Conservation (phyloP, 2,888 invertebrate genomes). For the Eubasilissa splendida region DNA sequence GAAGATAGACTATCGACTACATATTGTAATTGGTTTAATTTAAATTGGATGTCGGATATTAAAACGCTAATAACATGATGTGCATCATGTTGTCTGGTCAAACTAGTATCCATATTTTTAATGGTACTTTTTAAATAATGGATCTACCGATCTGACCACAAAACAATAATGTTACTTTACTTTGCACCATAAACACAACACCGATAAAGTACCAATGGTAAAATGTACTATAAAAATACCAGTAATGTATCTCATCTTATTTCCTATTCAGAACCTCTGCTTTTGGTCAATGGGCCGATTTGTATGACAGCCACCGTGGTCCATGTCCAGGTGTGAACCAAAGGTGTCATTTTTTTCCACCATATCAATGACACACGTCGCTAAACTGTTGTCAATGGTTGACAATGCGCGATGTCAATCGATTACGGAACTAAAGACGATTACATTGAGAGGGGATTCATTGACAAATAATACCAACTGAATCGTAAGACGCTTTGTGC, state of each 20-base stretch:
- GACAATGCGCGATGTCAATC: conserved; percentile 43
- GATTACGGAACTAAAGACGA: conserved; percentile 49
- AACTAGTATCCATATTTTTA: no score
- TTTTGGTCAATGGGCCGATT: conserved; percentile 46
- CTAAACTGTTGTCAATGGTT: conserved; percentile 34
- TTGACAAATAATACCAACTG: conserved; percentile 43
- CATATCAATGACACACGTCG: conserved; percentile 32
- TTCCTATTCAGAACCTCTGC: conserved; percentile 22
- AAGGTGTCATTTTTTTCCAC: neutral
- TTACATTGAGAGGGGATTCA: conserved; percentile 41
- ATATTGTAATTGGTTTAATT: no score
- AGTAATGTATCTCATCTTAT: conserved; percentile 15
- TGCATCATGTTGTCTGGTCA: no score
- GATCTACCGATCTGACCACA: no score
- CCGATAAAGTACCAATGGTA: neutral
- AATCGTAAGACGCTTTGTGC: conserved; percentile 22
- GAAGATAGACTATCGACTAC: no score
- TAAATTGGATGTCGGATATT: no score
- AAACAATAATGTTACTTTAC: no score
- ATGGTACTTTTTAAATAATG: no score
- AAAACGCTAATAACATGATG: no score
- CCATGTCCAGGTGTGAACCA: conserved; percentile 21
- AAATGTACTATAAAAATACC: neutral
- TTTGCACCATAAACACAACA: no score
- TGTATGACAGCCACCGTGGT: conserved; percentile 36